Evolutionary conservation across 2,113 vertebrate species (phyloP), one percentile per base, ranked within the genome.

Genomic region (Pseudolaguvia tuberculata): DNA sequence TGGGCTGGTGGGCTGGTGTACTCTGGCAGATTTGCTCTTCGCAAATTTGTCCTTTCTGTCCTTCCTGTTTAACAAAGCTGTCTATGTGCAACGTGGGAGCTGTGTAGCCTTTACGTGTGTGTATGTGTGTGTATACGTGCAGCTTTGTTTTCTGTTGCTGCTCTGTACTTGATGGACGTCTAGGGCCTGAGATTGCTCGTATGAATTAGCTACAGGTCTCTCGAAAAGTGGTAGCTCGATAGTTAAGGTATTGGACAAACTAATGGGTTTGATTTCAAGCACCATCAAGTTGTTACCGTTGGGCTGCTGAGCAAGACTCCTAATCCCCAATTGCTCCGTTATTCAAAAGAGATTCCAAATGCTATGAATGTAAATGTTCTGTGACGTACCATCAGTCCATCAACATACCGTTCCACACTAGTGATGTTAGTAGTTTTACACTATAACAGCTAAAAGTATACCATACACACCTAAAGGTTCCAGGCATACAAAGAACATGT

Each of bases 1-100:
- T 84, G 83, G 84, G 77, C 84, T 84, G 83, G 84, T 84, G 83
- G 83, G 68, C 62, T 71, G 48, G 63, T 27, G 63, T 66, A 47
- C 15, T 48, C 15, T 66, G 63, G 79, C 48, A 42, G 50, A n/a
- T 69, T 81, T 66, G 51, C 61, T 67, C 74, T 77, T 35, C 70
- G 56, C 76, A 50, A 59, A 39, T 50, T 35, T 51, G 48, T 66
- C 47, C 20, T 47, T 67, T 57, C 17, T 55, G 50, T 62, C 39
- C 47, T 31, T 17, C 80, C 58, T 48, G 53, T 45, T 52, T 45
- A 63, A 72, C 65, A 47, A 71, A 76, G 65, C 74, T 66, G 56
- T 70, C 13, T 65, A 53, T 55, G 39, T 31, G 29, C 18, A 47
- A 39, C 23, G 35, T 55, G 55, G 56, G 35, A 75, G 42, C 71